Base-by-base conservation (phyloP, 2,113 vertebrate species). In the Monarcha castaneiventris region DNA sequence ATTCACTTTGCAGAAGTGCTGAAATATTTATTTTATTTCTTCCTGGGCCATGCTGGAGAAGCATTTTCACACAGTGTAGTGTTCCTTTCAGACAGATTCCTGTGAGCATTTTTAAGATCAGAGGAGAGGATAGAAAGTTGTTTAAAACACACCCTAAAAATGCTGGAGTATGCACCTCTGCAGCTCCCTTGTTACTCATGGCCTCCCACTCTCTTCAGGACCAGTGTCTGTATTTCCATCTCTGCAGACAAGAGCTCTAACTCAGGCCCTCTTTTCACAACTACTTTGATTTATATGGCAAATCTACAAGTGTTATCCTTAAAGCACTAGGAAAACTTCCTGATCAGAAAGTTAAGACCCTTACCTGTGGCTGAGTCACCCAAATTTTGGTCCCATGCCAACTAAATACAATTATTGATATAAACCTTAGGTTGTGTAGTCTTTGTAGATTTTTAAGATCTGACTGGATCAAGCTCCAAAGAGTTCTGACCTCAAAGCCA, bases 61-160 rank as follows among this genome's bases (percentile, higher is more conserved):
- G 6, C 0, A 0, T 69, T 88, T 87, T 67, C 35, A 43, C 11
- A 25, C 11, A 43, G 26, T 0, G 1, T 1, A 68, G 16, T 13
- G 5, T 7, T 75, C 14, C 19, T 48, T 74, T 74, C 59, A 37
- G 33, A 13, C 1, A 19, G 19, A n/a, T 54, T 67, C 16, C 33
- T 20, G 15, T 33, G 22, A 69, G n/a, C 16, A 30, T 29, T 85
- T 77, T 39, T 18, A 52, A 62, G 22, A 84, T 32, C 48, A 62
- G 26, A 78, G 25, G 23, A 59, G 43, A 17, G 3, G 7, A 11
- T 27, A 61, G 12, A 9, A 55, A 41, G 26, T 19, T 44, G 6
- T 33, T 74, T 54, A 44, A 71, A 72, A 72, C 35, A 41, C 25
- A 64, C 16, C 8, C 23, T 62, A 35, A 67, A 75, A 62, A 46